A percentile compares a stretch with the other conserved stretches of the same genome.
Evolutionary conservation across 2,113 vertebrate genomes (phyloP).

Genomic region (Leucopsar rothschildi): DNA sequence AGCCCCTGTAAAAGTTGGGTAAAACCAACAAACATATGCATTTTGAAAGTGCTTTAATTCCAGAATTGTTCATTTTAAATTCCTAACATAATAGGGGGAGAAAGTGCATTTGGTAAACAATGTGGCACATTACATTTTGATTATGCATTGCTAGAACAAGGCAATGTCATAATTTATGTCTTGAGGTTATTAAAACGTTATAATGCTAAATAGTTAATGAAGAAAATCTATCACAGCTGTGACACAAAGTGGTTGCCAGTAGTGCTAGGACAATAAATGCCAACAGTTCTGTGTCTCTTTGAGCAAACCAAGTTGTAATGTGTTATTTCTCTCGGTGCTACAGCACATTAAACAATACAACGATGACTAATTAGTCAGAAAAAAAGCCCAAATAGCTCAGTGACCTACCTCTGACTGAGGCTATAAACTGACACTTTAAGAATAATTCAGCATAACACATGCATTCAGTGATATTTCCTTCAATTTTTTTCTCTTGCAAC

Average conservation of each 20-base stretch:
- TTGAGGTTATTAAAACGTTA: neutral
- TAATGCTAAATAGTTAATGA: neutral
- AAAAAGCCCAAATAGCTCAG: neutral
- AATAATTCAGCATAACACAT: neutral
- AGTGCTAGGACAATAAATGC: neutral
- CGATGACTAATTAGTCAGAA: neutral
- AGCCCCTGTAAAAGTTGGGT: neutral
- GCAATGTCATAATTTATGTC: neutral
- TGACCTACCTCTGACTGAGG: neutral
- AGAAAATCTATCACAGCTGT: neutral
- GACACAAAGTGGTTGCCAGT: neutral
- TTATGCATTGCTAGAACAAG: neutral
- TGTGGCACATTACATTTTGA: neutral
- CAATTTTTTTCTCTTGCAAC: neutral
- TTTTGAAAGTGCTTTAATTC: neutral
- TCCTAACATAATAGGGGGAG: accelerated
- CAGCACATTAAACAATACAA: neutral
- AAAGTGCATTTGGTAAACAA: neutral
- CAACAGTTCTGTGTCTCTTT: neutral
- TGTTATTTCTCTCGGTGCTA: neutral
- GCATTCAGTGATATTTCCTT: neutral
- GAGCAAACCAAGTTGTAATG: neutral
- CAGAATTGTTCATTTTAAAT: neutral
- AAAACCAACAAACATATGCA: neutral
- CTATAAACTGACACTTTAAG: neutral